Conservation (phyloP, 1,140 invertebrate species). For the Trachymyrmex cornetzi region DNA sequence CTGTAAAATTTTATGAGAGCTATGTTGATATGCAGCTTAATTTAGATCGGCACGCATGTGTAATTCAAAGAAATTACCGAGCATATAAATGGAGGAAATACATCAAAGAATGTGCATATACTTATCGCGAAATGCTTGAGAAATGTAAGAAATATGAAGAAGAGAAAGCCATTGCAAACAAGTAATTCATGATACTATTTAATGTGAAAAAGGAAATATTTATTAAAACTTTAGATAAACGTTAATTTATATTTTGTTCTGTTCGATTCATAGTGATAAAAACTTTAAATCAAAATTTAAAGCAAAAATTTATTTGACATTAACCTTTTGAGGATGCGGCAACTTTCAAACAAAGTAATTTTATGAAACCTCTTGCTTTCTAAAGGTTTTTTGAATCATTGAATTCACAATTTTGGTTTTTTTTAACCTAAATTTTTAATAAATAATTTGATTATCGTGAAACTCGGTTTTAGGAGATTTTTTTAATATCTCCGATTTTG, state of each 20-base stretch:
- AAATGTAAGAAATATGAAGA: conserved; percentile 84
- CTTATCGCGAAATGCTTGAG: conserved; percentile 77
- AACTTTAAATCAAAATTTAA: conserved; percentile 2
- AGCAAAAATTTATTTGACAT: neutral
- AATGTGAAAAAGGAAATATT: neutral
- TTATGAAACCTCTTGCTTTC: too few species aligned
- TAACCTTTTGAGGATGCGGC: neutral
- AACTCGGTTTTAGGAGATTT: too few species aligned
- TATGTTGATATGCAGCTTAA: conserved; percentile 87
- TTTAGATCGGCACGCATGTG: conserved; percentile 86
- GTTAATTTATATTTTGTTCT: neutral
- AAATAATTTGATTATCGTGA: too few species aligned
- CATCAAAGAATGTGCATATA: conserved; percentile 77
- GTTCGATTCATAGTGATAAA: neutral
- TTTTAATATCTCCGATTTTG: too few species aligned
- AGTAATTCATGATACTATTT: conserved; percentile 70
- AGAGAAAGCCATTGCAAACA: conserved; percentile 72
- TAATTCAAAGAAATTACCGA: conserved; percentile 88
- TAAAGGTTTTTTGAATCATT: too few species aligned
- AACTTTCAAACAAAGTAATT: too few species aligned
- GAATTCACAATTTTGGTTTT: too few species aligned
- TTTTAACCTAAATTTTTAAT: too few species aligned
- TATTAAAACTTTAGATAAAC: neutral
- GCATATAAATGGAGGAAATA: conserved; percentile 82
- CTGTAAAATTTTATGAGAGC: conserved; percentile 87